Base-by-base conservation (phyloP, 1,140 invertebrate species). In the Latrodectus geometricus region DNA sequence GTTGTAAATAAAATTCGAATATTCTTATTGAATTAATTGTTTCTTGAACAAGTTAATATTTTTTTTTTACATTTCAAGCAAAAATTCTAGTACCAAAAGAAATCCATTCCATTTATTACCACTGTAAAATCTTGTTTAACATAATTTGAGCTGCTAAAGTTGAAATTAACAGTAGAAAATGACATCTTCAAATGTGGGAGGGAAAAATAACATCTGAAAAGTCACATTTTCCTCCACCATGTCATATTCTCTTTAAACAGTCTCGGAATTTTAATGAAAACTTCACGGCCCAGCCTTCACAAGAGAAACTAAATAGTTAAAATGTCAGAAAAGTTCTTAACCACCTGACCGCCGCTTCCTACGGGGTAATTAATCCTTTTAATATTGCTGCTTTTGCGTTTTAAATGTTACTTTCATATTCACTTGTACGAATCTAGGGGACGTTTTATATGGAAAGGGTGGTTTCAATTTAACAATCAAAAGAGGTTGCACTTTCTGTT, bases 261-360 rank as follows among this genome's bases (percentile, higher is more conserved):
- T 84, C 82, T 61, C 54, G 82, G 82, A 84, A 84, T 84, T 84
- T 84, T 84, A 84, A 84, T 84, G 82, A 84, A 84, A 84, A 84
- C 82, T 84, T 84, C 56, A 17, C 82, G 14, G 23, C 35, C 77
- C 77, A 21, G 14, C 61, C 21, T 49, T 8, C 17, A n/a, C 17
- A 50, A 48, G n/a, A 23, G 48, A 52, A 61, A 52, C 35, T 76
- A 73, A 84, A 84, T 76, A 84, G 82, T 84, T 84, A 84, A 76
- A 84, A 84, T 84, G 82, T 84, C 82, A 84, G 61, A 20, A 21
- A 49, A 76, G 35, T 54, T 50, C 49, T 84, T 75, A 84, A 84
- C 82, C 73, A 61, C 20, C 54, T 84, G 82, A 84, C 82, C 82
- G 70, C 56, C 80, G 50, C 54, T 74, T 74, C 23, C 50, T 54